phyloP scores from a whole-genome alignment of 2,113 vertebrate genomes.

The Cyprinus carpio region DNA sequence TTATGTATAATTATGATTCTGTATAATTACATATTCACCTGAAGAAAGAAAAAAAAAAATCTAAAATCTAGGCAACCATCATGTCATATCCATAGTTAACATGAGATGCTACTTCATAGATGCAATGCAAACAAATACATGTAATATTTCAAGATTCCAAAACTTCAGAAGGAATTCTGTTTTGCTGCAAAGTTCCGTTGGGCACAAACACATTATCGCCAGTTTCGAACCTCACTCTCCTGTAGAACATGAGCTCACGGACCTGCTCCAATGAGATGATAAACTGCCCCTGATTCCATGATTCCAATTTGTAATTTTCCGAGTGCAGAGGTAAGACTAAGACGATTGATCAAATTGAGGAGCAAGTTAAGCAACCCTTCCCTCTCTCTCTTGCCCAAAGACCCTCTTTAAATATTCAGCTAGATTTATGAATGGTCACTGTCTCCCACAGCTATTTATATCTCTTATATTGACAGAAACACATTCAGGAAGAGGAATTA shows the following conservation, averaged over 20 bases:
- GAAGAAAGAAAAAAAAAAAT: no score
- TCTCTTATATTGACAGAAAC: slow-evolving; percentile 74
- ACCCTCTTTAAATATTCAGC: slow-evolving; percentile 81
- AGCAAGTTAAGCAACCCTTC: slow-evolving; percentile 63
- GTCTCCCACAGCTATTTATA: slow-evolving; percentile 75
- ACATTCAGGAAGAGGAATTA: slow-evolving; percentile 61
- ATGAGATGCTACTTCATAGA: neutral
- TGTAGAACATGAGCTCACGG: slow-evolving; percentile 42
- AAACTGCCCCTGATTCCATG: slow-evolving; percentile 77
- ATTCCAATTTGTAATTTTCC: slow-evolving; percentile 82
- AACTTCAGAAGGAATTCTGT: neutral
- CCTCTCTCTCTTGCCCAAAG: slow-evolving; percentile 66
- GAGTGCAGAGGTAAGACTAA: slow-evolving; percentile 76
- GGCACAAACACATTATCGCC: neutral
- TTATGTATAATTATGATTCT: neutral
- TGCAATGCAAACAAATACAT: neutral
- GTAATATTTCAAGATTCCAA: neutral
- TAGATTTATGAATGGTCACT: slow-evolving; percentile 79
- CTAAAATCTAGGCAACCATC: neutral
- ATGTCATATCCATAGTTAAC: neutral
- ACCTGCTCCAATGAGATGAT: slow-evolving; percentile 70
- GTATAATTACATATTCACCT: neutral
- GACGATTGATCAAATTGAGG: slow-evolving; percentile 79
- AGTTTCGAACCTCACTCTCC: neutral
- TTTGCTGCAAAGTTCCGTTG: neutral